Percentiles rank a stretch among this genome's conserved stretches.
Conservation (phyloP, 2,888 invertebrate species). For the Drosophila prostipennis region DNA sequence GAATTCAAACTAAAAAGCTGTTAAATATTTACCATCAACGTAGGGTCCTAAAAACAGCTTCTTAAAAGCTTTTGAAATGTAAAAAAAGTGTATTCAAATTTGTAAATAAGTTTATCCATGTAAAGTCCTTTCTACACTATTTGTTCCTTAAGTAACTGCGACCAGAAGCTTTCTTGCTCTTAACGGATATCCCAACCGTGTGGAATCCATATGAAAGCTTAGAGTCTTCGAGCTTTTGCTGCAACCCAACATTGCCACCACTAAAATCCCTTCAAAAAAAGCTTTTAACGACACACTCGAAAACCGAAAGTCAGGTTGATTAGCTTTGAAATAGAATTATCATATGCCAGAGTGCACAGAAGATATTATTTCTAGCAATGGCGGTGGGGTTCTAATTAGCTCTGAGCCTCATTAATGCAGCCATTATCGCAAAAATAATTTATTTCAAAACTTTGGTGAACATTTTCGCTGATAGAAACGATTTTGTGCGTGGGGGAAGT, state of each 20-base stretch:
- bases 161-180: background rate
- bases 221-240: background rate
- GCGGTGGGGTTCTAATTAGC: constrained; percentile 34
- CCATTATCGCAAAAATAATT: constrained; percentile 43
- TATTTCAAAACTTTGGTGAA: constrained; percentile 36
- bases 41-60: background rate
- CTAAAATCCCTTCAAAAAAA: constrained; percentile 4
- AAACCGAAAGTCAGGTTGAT: constrained; percentile 20
- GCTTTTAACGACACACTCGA: constrained; percentile 3
- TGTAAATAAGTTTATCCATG: too few relatives aligned
- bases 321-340: constrained; percentile 39
- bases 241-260: background rate
- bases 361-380: constrained; percentile 23
- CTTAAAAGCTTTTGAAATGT: background rate
- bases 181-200: background rate
- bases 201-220: background rate
- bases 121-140: background rate
- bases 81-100: too few relatives aligned
- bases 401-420: constrained; percentile 35
- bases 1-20: background rate
- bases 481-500: constrained; percentile 1
- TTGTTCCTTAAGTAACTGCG: background rate
- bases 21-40: too few relatives aligned
- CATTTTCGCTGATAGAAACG: constrained; percentile 38
- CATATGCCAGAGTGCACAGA: constrained; percentile 33